Conservation (phyloP, 2,113 vertebrate genomes). For the Colius striatus region DNA sequence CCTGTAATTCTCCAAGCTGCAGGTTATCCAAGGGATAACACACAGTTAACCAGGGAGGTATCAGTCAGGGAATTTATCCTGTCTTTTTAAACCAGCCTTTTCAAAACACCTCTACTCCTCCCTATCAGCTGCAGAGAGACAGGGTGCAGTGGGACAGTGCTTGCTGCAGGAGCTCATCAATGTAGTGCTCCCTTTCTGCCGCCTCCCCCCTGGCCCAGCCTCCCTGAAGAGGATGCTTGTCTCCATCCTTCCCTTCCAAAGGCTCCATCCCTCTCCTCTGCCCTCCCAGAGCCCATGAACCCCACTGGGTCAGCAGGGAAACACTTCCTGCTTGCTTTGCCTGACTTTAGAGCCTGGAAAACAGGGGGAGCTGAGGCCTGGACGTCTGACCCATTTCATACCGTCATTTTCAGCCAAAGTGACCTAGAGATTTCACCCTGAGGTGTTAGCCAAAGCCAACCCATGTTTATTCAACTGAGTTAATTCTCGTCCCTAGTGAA, state of each 20-base stretch:
- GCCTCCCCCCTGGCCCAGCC: background rate
- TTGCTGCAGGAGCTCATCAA: no score
- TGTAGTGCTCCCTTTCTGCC: background rate
- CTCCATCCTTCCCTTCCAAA: background rate
- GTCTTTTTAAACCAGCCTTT: conserved; percentile 10
- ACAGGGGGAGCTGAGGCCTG: background rate
- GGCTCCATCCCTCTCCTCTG: background rate
- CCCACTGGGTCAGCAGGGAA: background rate
- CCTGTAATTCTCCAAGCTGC: background rate
- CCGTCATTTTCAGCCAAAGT: background rate
- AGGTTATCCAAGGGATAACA: background rate
- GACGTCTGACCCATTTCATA: background rate
- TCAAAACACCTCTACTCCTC: background rate
- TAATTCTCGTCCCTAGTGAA: background rate
- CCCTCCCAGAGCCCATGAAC: background rate
- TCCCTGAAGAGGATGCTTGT: background rate
- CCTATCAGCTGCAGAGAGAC: background rate
- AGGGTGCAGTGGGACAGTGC: accelerated
- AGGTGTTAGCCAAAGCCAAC: background rate
- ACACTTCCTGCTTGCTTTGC: background rate
- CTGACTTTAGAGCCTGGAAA: background rate
- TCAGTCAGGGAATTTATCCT: conserved; percentile 13
- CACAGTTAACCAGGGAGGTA: background rate
- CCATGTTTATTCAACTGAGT: conserved; percentile 10
- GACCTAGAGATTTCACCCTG: conserved; percentile 47